A percentile compares a stretch with the other conserved stretches of the same genome.
phyloP scores from a whole-genome alignment of 2,888 invertebrate genomes.

The Brachyptera putata region DNA sequence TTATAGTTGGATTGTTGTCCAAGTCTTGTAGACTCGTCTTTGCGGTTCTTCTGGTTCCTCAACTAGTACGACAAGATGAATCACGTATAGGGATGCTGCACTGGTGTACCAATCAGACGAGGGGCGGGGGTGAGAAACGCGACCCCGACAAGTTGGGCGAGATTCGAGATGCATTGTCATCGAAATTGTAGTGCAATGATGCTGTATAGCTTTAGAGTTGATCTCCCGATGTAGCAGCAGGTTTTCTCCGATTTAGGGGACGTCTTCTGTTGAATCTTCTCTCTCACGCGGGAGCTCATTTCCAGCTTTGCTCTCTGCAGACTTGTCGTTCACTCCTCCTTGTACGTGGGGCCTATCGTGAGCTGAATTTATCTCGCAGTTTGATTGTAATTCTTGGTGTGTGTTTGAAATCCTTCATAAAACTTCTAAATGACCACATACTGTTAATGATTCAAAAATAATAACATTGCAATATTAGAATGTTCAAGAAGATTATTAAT shows the following conservation, averaged over 20 bases:
- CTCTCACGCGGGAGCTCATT: neutral
- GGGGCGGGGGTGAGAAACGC: conserved; percentile 5
- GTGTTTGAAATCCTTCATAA: too few relatives aligned
- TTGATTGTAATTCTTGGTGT: too few relatives aligned
- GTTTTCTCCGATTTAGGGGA: conserved; percentile 8
- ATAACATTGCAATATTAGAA: too few relatives aligned
- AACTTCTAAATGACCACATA: too few relatives aligned
- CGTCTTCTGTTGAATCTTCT: neutral
- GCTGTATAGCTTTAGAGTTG: neutral
- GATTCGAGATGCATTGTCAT: neutral
- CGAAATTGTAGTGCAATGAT: too few relatives aligned
- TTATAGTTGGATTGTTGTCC: conserved; percentile 7
- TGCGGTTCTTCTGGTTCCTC: conserved; percentile 11
- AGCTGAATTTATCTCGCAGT: too few relatives aligned
- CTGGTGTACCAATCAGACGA: neutral
- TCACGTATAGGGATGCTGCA: conserved; percentile 9
- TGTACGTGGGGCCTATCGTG: neutral
- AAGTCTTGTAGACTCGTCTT: neutral
- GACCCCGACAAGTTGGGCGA: conserved; percentile 5
- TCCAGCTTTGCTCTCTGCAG: neutral
- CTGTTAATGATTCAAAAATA: too few relatives aligned
- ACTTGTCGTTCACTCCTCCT: neutral
- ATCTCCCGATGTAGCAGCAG: conserved; percentile 1
- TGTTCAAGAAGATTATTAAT: too few relatives aligned
- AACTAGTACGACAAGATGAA: too few relatives aligned